Evolutionary conservation across 1,140 invertebrate genomes (phyloP), one percentile per base, ranked within the genome.

Genomic region (Drosophila teissieri): DNA sequence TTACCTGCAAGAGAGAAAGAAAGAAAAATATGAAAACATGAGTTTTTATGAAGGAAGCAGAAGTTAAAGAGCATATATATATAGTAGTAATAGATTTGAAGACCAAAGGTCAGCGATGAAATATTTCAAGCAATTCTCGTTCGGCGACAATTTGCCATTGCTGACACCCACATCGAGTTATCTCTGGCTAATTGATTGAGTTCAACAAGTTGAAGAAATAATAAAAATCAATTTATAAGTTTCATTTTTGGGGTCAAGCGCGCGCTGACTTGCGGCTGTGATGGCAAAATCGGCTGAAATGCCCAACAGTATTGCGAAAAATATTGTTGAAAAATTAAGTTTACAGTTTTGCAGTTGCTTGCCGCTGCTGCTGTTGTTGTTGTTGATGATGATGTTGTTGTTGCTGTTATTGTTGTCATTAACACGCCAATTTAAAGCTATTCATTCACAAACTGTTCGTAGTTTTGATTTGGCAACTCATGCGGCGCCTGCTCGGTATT

Each of bases 121-220:
- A 22, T 24, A 39, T 57, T 70, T 34, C 34, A 57, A 70, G 17
- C 36, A 70, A 68, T 68, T 67, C 14, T 24, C 37, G 46, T 51
- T 64, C 53, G 34, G 61, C 45, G 65, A 63, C 80, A 83, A 84
- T 77, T 84, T 75, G 64, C 65, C 73, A 56, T 46, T 48, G 73
- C 57, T 73, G 80, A 89, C 83, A 89, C 83, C 83, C 83, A 88
- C 83, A 55, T 70, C 76, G 78, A 88, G 57, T 79, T 83, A 88
- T 86, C 83, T 88, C 51, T 44, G 61, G 79, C 79, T 88, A 88
- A 88, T 88, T 88, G 86, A 88, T 88, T 89, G 84, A 72, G 84
- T 88, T 88, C 83, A 88, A 89, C 73, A 70, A 89, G 83, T 84
- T 88, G 61, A 84, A 63, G 60, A 84, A 88, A 88, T 88, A 89